Percentiles rank a stretch among this genome's conserved stretches.
These are phyloP conservation scores for Scylla paramamosain DNA, from an alignment of 1,140 invertebrate species.

Conservation along the genomic window DNA sequence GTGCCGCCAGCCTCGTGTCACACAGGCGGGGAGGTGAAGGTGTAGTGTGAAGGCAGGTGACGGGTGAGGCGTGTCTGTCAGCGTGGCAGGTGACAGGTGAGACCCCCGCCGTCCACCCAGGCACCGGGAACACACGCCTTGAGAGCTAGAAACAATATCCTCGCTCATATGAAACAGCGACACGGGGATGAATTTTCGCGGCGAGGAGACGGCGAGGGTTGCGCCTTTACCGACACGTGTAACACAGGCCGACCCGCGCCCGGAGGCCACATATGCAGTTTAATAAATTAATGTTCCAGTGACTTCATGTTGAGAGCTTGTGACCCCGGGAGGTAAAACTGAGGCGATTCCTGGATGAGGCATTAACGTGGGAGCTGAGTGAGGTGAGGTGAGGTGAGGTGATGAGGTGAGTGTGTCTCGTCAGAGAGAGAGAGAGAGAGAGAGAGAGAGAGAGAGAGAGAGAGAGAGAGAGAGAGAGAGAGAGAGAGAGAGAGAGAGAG, in stretches of 20 bases:
- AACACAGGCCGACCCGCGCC: background rate
- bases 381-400: background rate
- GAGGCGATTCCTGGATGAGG: background rate
- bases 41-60: background rate
- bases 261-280: background rate
- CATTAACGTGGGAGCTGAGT: background rate
- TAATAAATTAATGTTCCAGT: slow-evolving; percentile 24
- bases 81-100: slow-evolving; percentile 16
- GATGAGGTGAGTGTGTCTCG: background rate
- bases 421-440: too few species aligned
- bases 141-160: background rate
- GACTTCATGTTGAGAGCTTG: slow-evolving; percentile 12
- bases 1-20: background rate
- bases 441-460: too few species aligned
- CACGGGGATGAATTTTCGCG: background rate
- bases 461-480: too few species aligned
- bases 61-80: slow-evolving; percentile 17
- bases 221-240: background rate
- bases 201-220: background rate
- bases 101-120: background rate
- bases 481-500: too few species aligned
- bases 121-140: background rate
- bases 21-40: background rate
- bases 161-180: background rate
- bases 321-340: slow-evolving; percentile 11